Evolutionary conservation across 2,797 vertebrate species (phyloP).

Genomic region (Siniperca undulata): DNA sequence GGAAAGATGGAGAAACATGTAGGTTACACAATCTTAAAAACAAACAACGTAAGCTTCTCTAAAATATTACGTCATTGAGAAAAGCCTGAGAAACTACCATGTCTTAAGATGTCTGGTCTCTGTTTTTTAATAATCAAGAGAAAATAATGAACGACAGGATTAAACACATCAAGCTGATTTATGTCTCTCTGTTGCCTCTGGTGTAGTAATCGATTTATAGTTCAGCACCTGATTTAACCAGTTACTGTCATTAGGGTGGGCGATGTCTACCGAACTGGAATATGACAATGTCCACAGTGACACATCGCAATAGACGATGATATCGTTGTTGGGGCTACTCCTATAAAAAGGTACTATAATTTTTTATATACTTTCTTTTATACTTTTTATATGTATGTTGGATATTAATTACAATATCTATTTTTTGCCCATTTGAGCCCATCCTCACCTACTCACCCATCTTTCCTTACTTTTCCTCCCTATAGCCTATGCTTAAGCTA

Average conservation of each 20-base stretch:
- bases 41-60: background rate
- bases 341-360: no score
- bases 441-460: no score
- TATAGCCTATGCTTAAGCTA: no score
- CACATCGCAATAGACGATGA: no score
- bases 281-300: no score
- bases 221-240: background rate
- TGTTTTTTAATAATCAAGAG: background rate
- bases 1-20: background rate
- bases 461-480: no score
- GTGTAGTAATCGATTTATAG: background rate
- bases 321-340: no score
- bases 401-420: no score
- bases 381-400: no score
- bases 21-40: conserved; percentile 9
- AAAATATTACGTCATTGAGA: background rate
- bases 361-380: no score
- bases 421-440: no score
- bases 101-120: background rate
- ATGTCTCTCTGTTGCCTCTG: background rate
- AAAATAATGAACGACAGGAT: background rate
- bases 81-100: background rate
- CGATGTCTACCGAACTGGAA: no score
- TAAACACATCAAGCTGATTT: background rate
- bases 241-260: background rate